Base-by-base conservation (phyloP, 2,888 invertebrate species). In the Platycheirus albimanus region DNA sequence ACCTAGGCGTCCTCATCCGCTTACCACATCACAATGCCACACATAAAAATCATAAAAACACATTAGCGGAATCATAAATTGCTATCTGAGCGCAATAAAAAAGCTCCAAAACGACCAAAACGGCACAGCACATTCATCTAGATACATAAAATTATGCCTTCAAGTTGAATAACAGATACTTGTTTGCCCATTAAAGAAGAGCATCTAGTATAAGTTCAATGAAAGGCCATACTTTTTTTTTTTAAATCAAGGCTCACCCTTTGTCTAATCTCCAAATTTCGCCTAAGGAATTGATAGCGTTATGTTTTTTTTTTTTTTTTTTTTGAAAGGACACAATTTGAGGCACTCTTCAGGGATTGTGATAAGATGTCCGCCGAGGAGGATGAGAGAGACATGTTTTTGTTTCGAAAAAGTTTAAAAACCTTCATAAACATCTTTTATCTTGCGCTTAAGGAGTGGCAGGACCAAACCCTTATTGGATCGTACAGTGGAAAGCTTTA, bases 1-100 rank as follows among this genome's bases (percentile, higher is more conserved):
- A 78, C 72, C 78, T 78, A 63, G n/a, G 72, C 61, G 71, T 71
- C 66, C 66, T 51, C 63, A n/a, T n/a, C n/a, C 24, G 5, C 24
- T 24, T n/a, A n/a, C n/a, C 24, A 24, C 3, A 64, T 56, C 63
- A 69, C 74, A 78, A 78, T 69, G 63, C 77, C 78, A 72, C 56
- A 67, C 70, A 86, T 86, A 84, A 86, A 86, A 86, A 85, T 85
- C 85, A 87, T 85, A 86, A 86, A 86, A 86, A 85, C 85, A 85
- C 87, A 86, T 87, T 87, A 87, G 86, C 86, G 74, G 54, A 85
- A 86, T 85, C 86, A 86, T 87, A 87, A 87, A 86, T 87, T 86
- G 84, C 77, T 86, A 87, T 87, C 86, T 78, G 69, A 38, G 51
- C 15, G 83, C 78, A 72, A 78, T 83, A 78, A 83, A 78, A 69